These are phyloP conservation scores for Trissolcus brochymenae DNA, from an alignment of 2,888 invertebrate species.

Conservation along the genomic window DNA sequence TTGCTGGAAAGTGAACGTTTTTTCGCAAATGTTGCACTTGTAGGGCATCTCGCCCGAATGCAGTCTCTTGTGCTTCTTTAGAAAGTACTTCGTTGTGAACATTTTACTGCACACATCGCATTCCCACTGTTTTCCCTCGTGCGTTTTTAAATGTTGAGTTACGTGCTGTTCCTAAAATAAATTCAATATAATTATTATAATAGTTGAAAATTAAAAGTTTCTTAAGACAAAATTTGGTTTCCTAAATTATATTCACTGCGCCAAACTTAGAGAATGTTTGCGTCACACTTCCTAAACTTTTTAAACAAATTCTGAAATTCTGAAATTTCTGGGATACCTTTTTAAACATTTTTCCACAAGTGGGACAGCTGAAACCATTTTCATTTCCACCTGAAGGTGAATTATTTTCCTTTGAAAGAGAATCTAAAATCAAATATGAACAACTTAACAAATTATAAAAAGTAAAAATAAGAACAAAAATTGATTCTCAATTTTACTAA, in stretches of 20 bases:
- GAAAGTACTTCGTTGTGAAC: slow-evolving; percentile 92
- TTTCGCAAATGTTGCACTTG: slow-evolving; percentile 87
- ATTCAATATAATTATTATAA: not conserved
- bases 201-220: not conserved
- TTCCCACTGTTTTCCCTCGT: slow-evolving; percentile 88
- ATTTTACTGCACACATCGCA: slow-evolving; percentile 90
- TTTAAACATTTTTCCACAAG: slow-evolving; percentile 75
- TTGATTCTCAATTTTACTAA: slow-evolving; percentile 10
- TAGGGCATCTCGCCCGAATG: slow-evolving; percentile 93
- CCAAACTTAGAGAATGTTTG: no score
- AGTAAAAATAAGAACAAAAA: not conserved
- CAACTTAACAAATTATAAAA: not conserved
- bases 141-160: slow-evolving; percentile 76
- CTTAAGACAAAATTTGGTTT: no score
- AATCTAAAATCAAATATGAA: slow-evolving; percentile 17
- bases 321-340: slow-evolving; percentile 65
- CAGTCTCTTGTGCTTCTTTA: slow-evolving; percentile 91
- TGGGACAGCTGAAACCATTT: slow-evolving; percentile 72
- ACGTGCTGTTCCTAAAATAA: slow-evolving; percentile 76
- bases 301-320: no score
- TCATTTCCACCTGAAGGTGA: slow-evolving; percentile 60
- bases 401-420: slow-evolving; percentile 16
- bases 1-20: slow-evolving; percentile 93
- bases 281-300: no score
- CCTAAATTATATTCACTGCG: no score